A percentile compares a stretch with the other conserved stretches of the same genome.
Conservation (phyloP, 2,888 invertebrate genomes). For the Cryptocephalus primarius region DNA sequence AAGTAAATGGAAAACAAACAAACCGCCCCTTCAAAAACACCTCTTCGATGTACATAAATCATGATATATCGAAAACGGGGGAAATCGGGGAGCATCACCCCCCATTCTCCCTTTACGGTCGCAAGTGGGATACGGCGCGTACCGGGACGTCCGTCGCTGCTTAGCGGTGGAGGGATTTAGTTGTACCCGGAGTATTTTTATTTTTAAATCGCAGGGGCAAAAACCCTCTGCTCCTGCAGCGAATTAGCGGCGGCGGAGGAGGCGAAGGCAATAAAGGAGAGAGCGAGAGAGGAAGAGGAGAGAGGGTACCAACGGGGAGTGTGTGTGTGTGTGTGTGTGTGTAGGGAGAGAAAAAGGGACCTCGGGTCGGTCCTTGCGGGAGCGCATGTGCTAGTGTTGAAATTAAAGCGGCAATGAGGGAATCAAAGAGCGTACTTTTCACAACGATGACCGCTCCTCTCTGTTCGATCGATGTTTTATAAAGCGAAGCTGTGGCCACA, state of each 20-base stretch:
- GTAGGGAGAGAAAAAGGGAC: not conserved
- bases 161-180: conserved; percentile 7
- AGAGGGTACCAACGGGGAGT: too few relatives aligned
- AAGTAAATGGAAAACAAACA: conserved; percentile 18
- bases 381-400: conserved; percentile 31
- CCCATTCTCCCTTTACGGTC: conserved; percentile 1
- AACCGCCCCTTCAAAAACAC: conserved; percentile 1
- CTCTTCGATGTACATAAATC: not conserved
- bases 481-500: conserved; percentile 38
- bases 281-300: too few relatives aligned
- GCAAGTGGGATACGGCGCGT: conserved; percentile 17
- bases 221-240: conserved; percentile 18
- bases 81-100: conserved; percentile 9
- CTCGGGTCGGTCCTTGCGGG: conserved; percentile 8
- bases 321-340: not conserved
- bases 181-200: too few relatives aligned
- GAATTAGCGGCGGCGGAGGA: conserved; percentile 26
- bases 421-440: conserved; percentile 41
- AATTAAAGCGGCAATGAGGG: conserved; percentile 38
- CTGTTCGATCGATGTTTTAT: conserved; percentile 42
- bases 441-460: conserved; percentile 36
- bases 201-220: too few relatives aligned
- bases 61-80: not conserved
- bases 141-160: conserved; percentile 23
- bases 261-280: conserved; percentile 18